Evolutionary conservation across 2,797 vertebrate species (phyloP).

Genomic region (Dipus sagitta): DNA sequence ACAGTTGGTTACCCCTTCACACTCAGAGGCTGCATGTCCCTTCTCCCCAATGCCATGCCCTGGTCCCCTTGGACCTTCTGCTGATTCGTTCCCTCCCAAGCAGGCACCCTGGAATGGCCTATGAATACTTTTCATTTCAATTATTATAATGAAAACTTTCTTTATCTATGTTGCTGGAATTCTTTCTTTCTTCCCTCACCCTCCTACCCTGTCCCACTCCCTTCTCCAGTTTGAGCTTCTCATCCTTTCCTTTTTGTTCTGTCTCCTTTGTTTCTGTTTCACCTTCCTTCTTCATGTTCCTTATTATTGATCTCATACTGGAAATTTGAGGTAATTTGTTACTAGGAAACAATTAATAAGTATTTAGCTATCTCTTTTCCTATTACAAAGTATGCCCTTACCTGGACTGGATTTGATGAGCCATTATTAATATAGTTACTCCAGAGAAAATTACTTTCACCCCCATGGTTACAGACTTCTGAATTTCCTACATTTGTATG

Average conservation of each 20-base stretch:
- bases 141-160: too few species aligned
- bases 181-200: too few species aligned
- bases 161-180: neutral
- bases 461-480: neutral
- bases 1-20: too few species aligned
- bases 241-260: neutral
- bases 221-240: too few species aligned
- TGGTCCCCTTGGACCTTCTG: too few species aligned
- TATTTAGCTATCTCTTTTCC: neutral
- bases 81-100: too few species aligned
- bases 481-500: neutral
- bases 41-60: too few species aligned
- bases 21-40: too few species aligned
- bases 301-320: neutral
- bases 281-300: neutral
- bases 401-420: neutral
- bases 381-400: neutral
- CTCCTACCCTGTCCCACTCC: too few species aligned
- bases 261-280: neutral
- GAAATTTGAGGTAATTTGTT: neutral
- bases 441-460: neutral
- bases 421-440: neutral
- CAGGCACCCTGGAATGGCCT: too few species aligned
- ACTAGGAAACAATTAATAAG: neutral
- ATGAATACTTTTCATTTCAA: too few species aligned